Evolutionary conservation across 2,113 vertebrate genomes (phyloP).

Genomic region (Sinocyclocheilus rhinocerous): DNA sequence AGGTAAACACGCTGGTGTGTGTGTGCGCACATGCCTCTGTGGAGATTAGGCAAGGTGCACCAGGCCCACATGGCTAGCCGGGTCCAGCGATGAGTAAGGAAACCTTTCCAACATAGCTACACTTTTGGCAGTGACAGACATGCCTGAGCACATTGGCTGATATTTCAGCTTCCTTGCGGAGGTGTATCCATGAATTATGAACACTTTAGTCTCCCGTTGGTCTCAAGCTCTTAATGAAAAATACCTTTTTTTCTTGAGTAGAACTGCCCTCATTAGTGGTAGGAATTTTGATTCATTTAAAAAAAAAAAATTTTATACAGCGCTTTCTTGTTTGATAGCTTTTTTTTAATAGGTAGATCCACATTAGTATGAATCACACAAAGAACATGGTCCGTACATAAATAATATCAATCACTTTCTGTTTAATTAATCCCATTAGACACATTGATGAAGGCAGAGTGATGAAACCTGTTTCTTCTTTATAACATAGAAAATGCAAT

Average conservation of each 20-base stretch:
- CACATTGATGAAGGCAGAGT: neutral
- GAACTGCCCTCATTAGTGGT: neutral
- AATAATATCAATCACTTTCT: neutral
- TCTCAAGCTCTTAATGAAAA: neutral
- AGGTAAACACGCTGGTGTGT: conserved; percentile 39
- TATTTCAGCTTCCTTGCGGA: conserved; percentile 10
- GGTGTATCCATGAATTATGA: neutral
- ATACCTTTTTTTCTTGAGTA: neutral
- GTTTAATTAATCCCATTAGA: neutral
- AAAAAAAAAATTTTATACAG: neutral
- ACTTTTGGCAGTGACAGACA: conserved; percentile 26
- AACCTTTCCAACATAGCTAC: conserved; percentile 9
- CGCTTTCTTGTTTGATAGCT: neutral
- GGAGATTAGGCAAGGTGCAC: conserved; percentile 28
- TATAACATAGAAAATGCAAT: neutral
- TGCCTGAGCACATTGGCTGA: conserved; percentile 4
- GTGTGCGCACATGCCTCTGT: neutral
- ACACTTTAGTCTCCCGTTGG: neutral
- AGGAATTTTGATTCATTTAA: neutral
- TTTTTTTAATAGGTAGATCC: neutral
- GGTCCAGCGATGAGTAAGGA: conserved; percentile 25
- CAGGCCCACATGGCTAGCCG: conserved; percentile 41
- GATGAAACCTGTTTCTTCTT: neutral
- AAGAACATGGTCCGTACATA: neutral
- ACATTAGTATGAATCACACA: neutral